Base-by-base conservation (phyloP, 2,113 vertebrate genomes). In the Austrofundulus limnaeus region DNA sequence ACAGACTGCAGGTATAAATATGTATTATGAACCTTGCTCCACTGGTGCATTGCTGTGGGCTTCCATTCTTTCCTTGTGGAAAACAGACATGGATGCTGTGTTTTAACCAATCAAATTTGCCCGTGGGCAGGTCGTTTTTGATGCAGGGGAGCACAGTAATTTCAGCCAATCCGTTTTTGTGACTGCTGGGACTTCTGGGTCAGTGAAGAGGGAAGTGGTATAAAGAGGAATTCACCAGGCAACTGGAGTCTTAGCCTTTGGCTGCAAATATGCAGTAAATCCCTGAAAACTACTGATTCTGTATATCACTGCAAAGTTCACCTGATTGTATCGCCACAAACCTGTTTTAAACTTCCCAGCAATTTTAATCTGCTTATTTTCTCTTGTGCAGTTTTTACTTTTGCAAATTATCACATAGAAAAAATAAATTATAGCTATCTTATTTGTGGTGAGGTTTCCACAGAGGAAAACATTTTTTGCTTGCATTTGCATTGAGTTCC, bases 41-140 rank as follows among this genome's bases (percentile, higher is more conserved):
- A 50, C 55, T 60, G 67, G 24, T 54, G 65, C 71, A 71, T 61
- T 56, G 83, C 77, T 84, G 48, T 63, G 46, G 84, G 81, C 71
- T 60, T 56, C 63, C 63, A 72, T 82, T 77, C 80, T 81, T n/a
- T 85, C 78, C 66, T 74, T 69, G 58, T 66, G 74, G 88, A 88
- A 89, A 91, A 90, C 74, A 87, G 89, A 81, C 77, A 86, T 69
- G 47, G 84, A 92, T 88, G 87, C 72, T 20, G 68, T 77, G 24
- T 89, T 86, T 93, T 89, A 93, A 87, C 92, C 93, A 94, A 94
- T 94, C 94, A 94, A 93, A 94, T 90, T 78, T 92, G 90, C 90
- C 94, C 85, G 85, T 68, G 77, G 90, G 91, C 91, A 84, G 89
- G 69, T 84, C 70, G 83, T 61, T 85, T 89, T 79, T 75, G 72